Evolutionary conservation across 2,797 vertebrate genomes (phyloP).

Genomic region (Chiroxiphia lanceolata): DNA sequence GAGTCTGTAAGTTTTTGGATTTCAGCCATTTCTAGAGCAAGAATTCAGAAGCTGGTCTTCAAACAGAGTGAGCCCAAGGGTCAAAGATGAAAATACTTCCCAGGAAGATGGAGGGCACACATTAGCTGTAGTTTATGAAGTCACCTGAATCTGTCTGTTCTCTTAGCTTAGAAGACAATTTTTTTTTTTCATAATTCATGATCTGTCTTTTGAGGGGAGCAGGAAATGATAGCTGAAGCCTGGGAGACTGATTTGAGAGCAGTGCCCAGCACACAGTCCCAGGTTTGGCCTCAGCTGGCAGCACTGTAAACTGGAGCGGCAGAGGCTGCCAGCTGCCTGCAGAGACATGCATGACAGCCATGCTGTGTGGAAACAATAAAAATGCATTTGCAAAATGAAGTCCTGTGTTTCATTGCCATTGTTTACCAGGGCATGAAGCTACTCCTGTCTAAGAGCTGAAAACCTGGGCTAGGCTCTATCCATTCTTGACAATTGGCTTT

Average conservation of each 20-base stretch:
- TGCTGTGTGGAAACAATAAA: neutral
- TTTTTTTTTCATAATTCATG: neutral
- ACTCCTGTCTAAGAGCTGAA: neutral
- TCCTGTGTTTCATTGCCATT: neutral
- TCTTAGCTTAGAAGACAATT: neutral
- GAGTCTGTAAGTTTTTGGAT: neutral
- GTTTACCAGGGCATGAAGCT: neutral
- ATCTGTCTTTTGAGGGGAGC: neutral
- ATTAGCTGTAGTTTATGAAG: neutral
- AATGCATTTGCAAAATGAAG: neutral
- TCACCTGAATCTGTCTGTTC: neutral
- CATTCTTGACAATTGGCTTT: neutral
- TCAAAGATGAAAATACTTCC: neutral
- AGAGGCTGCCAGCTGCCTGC: neutral
- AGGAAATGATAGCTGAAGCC: neutral
- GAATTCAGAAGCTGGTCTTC: neutral
- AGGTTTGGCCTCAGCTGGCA: neutral
- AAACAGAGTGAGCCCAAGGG: neutral
- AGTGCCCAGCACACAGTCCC: neutral
- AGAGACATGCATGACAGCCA: fast-evolving
- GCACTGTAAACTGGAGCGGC: neutral
- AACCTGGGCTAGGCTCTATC: neutral
- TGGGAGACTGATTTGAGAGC: neutral
- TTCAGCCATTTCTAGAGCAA: neutral
- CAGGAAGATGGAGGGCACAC: neutral